Evolutionary conservation across 2,113 vertebrate genomes (phyloP).

Genomic region (Tetrax tetrax): DNA sequence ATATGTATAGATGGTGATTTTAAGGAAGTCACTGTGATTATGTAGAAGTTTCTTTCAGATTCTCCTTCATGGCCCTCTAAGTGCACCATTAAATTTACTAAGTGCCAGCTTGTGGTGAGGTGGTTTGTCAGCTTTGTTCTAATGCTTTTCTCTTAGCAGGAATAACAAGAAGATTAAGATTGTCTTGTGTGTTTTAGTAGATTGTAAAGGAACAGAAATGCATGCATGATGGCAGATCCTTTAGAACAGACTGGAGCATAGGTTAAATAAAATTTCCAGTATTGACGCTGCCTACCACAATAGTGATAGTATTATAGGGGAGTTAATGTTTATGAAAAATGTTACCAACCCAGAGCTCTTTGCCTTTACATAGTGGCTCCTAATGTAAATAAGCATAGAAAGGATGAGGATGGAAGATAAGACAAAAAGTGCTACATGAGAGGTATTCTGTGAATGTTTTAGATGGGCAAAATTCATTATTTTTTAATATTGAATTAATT

Average conservation of each 20-base stretch:
- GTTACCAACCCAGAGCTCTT: neutral
- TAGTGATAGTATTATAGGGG: neutral
- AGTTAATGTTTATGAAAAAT: neutral
- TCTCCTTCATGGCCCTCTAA: neutral
- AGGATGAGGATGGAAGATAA: neutral
- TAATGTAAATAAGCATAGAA: neutral
- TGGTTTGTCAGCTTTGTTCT: neutral
- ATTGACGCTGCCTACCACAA: neutral
- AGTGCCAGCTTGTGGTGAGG: neutral
- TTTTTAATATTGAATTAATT: neutral
- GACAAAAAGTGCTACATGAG: neutral
- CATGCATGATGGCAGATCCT: neutral
- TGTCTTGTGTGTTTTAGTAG: neutral
- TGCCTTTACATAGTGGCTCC: neutral
- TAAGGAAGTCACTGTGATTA: neutral
- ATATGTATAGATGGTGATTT: neutral
- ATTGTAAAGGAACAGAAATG: neutral
- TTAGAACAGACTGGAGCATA: neutral
- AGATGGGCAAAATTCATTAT: neutral
- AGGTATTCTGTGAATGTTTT: neutral
- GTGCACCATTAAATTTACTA: neutral
- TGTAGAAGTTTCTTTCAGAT: neutral
- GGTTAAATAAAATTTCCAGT: neutral
- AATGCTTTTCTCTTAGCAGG: neutral
- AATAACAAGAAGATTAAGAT: neutral